A percentile compares a stretch with the other conserved stretches of the same genome.
These are phyloP conservation scores for Aplysina aerophoba DNA, from an alignment of 37 sponge, comb jelly and placozoan genomes.

Conservation along the genomic window DNA sequence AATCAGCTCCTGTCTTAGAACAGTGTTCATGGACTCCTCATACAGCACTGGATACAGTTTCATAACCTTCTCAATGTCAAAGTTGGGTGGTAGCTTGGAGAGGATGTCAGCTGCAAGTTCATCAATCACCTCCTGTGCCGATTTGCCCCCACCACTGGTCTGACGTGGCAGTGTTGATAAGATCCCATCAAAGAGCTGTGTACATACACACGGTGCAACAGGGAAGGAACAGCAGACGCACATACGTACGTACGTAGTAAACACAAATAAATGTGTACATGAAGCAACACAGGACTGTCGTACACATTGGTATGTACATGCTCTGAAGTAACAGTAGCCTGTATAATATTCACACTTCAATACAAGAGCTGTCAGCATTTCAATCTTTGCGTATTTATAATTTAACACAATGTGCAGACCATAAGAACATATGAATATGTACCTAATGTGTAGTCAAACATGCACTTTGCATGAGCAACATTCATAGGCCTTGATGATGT, in stretches of 20 bases:
- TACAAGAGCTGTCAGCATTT: no score
- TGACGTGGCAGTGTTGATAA: conserved; percentile 91
- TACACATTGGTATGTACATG: no score
- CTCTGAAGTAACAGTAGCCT: no score
- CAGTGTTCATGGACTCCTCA: conserved; percentile 97
- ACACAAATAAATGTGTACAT: no score
- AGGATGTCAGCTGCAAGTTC: conserved; percentile 95
- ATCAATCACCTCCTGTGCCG: conserved; percentile 90
- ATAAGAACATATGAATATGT: neutral
- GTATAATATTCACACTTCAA: no score
- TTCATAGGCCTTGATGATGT: neutral
- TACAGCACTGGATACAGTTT: conserved; percentile 91
- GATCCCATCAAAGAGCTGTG: conserved; percentile 90
- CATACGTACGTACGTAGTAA: no score
- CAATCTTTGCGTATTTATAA: no score
- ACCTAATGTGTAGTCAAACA: neutral
- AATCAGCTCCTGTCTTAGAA: conserved; percentile 96
- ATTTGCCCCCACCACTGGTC: conserved; percentile 91
- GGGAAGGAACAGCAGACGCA: no score
- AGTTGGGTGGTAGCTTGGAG: conserved; percentile 93
- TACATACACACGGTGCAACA: neutral
- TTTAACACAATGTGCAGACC: no score
- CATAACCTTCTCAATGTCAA: conserved; percentile 89
- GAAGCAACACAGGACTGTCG: no score
- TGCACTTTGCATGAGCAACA: no score